Conservation (phyloP, 1,140 invertebrate genomes). For the Drosophila neocordata region DNA sequence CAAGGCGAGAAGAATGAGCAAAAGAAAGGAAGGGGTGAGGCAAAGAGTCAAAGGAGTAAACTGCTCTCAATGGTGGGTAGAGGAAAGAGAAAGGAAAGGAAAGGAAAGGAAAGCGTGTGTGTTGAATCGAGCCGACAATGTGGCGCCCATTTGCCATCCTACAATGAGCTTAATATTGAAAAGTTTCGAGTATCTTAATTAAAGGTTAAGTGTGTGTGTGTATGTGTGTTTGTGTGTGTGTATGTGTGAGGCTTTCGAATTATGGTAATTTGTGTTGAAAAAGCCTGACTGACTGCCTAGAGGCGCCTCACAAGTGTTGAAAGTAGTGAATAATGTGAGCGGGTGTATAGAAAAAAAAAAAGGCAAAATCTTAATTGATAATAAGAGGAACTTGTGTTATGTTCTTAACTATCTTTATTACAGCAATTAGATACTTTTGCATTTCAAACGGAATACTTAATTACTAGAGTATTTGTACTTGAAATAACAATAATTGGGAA, state of each 20-base stretch:
- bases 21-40: neutral
- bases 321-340: conserved; percentile 34
- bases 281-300: conserved; percentile 24
- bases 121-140: conserved; percentile 49
- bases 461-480: no score
- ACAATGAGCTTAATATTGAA: conserved; percentile 74
- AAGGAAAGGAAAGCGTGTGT: conserved; percentile 33
- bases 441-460: no score
- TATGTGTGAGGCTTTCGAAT: conserved; percentile 59
- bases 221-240: conserved; percentile 57
- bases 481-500: no score
- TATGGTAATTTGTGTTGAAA: conserved; percentile 63
- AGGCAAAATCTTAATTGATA: conserved; percentile 30
- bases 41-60: neutral
- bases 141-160: conserved; percentile 52
- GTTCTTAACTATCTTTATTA: conserved; percentile 25
- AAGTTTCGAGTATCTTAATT: conserved; percentile 79
- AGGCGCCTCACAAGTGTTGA: neutral
- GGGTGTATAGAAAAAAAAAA: conserved; percentile 2
- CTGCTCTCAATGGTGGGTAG: neutral
- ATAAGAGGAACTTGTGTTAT: conserved; percentile 14
- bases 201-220: conserved; percentile 72
- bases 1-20: neutral
- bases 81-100: conserved; percentile 16
- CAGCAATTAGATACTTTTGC: conserved; percentile 5